Evolutionary conservation across 2,888 invertebrate genomes (phyloP), one percentile per base, ranked within the genome.

Genomic region (Acrocera orbiculus): DNA sequence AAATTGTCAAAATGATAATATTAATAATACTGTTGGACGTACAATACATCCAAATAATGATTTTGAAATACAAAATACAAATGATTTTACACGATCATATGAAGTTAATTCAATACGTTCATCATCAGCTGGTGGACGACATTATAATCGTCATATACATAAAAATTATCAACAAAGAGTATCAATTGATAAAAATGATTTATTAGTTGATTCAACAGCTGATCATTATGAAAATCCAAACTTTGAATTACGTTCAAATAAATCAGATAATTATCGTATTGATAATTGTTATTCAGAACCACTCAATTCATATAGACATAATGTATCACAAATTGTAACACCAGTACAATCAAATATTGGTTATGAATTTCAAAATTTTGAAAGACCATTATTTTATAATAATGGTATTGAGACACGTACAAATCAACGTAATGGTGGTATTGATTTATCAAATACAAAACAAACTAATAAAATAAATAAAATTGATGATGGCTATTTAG

Each of bases 321-420:
- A 25, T 19, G 16, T 27, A 16, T 20, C 23, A 2, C 11, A 20
- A 7, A 28, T 23, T 4, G 20, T 23, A 10, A 11, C 23, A 16
- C 15, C 23, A 11, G 42, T 42, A 0, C 4, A 4, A n/a, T 9
- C 5, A n/a, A 11, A 11, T 24, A 10, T 11, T 13, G 51, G 46
- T 24, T 60, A 52, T 40, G 58, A 60, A 27, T 70, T 70, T 43
- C 73, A 73, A 29, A 66, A 66, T 40, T 67, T 69, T 41, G 76
- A 77, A 43, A 62, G 75, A 23, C 71, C 72, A 3, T 62, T 64
- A 36, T 65, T 66, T 40, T 39, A 39, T 27, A 22, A 14, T 8
- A 30, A 25, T 27, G 29, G 34, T 17, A 24, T 26, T 14, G 33
- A 39, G 9, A n/a, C n/a, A n/a, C 34, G 38, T 7, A 30, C 37